These are phyloP conservation scores for Capitulum mitella DNA, from an alignment of 2,888 invertebrate species.

Conservation along the genomic window DNA sequence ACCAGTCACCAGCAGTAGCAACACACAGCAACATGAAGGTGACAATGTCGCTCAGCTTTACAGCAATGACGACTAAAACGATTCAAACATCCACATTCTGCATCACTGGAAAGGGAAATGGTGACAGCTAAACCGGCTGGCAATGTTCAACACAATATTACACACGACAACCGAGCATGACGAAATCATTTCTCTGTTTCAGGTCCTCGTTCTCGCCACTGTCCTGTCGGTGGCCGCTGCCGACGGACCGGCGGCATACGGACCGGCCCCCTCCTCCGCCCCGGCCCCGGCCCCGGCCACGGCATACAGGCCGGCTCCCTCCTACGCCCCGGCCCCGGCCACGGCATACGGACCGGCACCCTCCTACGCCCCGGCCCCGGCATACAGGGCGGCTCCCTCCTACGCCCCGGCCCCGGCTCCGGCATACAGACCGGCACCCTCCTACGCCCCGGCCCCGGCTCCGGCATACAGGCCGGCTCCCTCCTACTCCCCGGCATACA, in stretches of 20 bases:
- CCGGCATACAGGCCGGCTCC: not conserved
- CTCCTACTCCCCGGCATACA: not conserved
- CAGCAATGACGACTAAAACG: no score
- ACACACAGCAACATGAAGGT: no score
- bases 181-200: no score
- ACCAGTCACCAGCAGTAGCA: no score
- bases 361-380: not conserved
- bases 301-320: conserved; percentile 33
- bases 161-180: no score
- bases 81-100: no score
- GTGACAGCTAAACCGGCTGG: no score
- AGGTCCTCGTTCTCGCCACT: not conserved
- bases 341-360: not conserved
- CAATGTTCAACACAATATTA: no score
- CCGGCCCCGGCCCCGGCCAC: conserved; percentile 47
- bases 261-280: not conserved
- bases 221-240: not conserved
- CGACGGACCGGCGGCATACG: not conserved
- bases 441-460: not conserved
- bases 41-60: no score
- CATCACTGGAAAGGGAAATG: no score
- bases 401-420: not conserved
- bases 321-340: not conserved
- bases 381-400: not conserved
- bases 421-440: not conserved